Evolutionary conservation across 1,140 invertebrate genomes (phyloP), one percentile per base, ranked within the genome.

Genomic region (Drosophila ohnishii): DNA sequence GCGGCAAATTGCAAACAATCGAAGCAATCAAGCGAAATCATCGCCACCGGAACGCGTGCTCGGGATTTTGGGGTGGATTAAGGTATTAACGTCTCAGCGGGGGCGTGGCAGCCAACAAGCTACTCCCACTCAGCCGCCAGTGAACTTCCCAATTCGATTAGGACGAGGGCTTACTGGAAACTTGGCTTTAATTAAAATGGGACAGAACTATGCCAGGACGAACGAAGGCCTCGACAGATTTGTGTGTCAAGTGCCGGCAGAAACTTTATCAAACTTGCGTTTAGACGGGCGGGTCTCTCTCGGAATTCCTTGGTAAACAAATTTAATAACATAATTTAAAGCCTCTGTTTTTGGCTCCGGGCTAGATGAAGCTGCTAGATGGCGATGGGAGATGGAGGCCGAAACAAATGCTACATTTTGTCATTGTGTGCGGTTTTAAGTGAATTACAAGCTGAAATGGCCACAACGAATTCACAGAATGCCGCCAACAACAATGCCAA

Each of bases 11-110:
- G 83, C 86, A 87, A 88, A 87, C 84, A 87, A 87, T 87, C 80
- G 84, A 87, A 83, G 80, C 84, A 87, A 87, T 88, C 84, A 88
- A 64, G 62, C 80, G 77, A 88, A 87, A 80, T 87, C 84, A 80
- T 82, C 69, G 83, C 65, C 80, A 62, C 55, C 56, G 77, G 44
- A 67, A 78, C 65, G 76, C 73, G 69, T 80, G 73, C 74, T 57
- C 32, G 30, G 83, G 83, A 87, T 82, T 87, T 87, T 40, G 63
- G 75, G 66, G 78, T 69, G 83, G 65, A 82, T 87, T 77, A 87
- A 82, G 66, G 79, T 71, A 69, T 69, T 69, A 69, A 19, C 30
- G 37, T 55, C 66, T 69, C 63, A 65, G 70, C 57, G 35, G 48
- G 48, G 59, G 40, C 42, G 37, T 40, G 73, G 73, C 80, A 58